Conservation (phyloP, 2,888 invertebrate genomes). For the Polyommatus iphigenia region DNA sequence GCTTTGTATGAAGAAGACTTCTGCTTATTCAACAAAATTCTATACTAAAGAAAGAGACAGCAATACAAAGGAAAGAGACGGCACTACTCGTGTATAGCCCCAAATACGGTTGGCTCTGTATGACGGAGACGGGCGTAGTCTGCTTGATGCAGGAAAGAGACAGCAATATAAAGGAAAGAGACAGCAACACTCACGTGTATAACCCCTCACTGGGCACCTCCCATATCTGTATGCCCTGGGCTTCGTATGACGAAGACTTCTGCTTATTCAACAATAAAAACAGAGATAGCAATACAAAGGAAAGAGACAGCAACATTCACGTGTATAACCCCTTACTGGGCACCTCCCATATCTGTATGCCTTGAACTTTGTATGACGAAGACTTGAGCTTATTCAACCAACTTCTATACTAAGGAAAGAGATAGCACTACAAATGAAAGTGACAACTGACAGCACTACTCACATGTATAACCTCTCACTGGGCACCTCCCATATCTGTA, state of each 20-base stretch:
- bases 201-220: conserved; percentile 89
- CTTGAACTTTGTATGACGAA: conserved; percentile 49
- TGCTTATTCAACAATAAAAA: too few relatives aligned
- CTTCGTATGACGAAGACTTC: too few relatives aligned
- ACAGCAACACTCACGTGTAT: conserved; percentile 86
- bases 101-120: too few relatives aligned
- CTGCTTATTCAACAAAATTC: too few relatives aligned
- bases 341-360: conserved; percentile 91
- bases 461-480: conserved; percentile 92
- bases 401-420: neutral
- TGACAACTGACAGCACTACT: conserved; percentile 56
- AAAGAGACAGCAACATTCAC: too few relatives aligned
- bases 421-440: neutral
- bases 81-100: too few relatives aligned
- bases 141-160: too few relatives aligned
- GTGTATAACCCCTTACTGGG: conserved; percentile 92
- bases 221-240: conserved; percentile 89
- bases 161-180: neutral
- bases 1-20: too few relatives aligned
- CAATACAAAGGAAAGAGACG: neutral
- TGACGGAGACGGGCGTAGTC: too few relatives aligned
- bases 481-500: conserved; percentile 92
- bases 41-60: neutral
- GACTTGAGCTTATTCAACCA: too few relatives aligned
- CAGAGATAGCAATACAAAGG: neutral